phyloP scores from a whole-genome alignment of 2,888 invertebrate genomes.

The Agelastica alni region DNA sequence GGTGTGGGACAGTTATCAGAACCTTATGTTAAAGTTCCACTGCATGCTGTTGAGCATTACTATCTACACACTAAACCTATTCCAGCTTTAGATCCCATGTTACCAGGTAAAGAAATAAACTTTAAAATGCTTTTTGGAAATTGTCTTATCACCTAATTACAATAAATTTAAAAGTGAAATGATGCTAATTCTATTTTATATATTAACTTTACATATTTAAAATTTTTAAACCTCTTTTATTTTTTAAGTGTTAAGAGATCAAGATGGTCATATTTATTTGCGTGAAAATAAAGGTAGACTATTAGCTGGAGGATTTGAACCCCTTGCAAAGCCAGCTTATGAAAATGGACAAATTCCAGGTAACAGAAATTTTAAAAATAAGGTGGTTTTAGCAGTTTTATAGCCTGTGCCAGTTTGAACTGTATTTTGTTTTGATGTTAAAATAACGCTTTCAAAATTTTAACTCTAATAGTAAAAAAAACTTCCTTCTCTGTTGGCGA shows the following conservation, averaged over 20 bases:
- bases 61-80: conserved; percentile 88
- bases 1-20: conserved; percentile 84
- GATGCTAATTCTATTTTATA: too few species aligned
- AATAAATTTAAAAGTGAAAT: conserved; percentile 6
- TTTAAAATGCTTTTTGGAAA: not conserved
- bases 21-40: conserved; percentile 85
- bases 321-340: conserved; percentile 86
- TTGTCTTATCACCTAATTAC: not conserved
- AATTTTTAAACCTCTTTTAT: too few species aligned
- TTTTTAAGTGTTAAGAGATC: conserved; percentile 76
- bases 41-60: conserved; percentile 92
- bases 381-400: too few species aligned
- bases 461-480: too few species aligned
- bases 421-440: too few species aligned
- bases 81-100: conserved; percentile 73
- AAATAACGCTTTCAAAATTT: too few species aligned
- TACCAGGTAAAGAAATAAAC: conserved; percentile 67
- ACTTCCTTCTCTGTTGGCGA: too few species aligned
- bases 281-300: conserved; percentile 84
- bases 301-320: conserved; percentile 90
- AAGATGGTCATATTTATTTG: conserved; percentile 86
- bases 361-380: conserved; percentile 45
- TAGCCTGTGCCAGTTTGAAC: too few species aligned
- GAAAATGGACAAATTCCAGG: conserved; percentile 73
- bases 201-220: too few species aligned